Evolutionary conservation across 2,888 invertebrate species (phyloP), one percentile per base, ranked within the genome.

Genomic region (Phymatocera aterrima): DNA sequence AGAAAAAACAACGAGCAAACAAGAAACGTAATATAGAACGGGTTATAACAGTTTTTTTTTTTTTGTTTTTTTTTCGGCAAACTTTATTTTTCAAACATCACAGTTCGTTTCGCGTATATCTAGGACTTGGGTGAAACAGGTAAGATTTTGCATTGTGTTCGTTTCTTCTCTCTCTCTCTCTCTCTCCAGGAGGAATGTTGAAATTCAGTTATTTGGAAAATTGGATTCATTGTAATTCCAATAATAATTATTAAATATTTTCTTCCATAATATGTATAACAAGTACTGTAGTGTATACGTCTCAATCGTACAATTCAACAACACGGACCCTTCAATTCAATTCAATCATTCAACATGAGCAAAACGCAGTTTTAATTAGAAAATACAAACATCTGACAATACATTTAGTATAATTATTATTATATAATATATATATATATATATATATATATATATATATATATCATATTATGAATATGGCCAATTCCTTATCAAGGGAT

Each of bases 31-130:
- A n/a, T n/a, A n/a, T n/a, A n/a, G n/a, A n/a, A n/a, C 24, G 8
- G 6, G 21, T 10, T 28, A 2, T 60, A 28, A 21, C 24, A 28
- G 18, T 51, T 72, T 34, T 72, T n/a, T 37, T 34, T 72, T 51
- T 51, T 72, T 51, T 28, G 48, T 34, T 34, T 21, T 34, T 34
- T 72, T 72, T 72, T 43, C 51, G 54, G 54, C 83, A 84, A 87
- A 84, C 85, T 84, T 85, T 83, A 87, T 87, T 86, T n/a, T n/a
- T 85, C 84, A 84, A 86, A 85, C 87, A 88, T 88, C 87, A 88
- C 88, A 88, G 87, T 86, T 85, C 84, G 85, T 88, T 87, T 83
- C n/a, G n/a, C n/a, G n/a, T n/a, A n/a, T n/a, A n/a, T 80, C 82
- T 81, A 80, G 79, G 81, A 79, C n/a, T 78, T 80, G 80, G 80